These are phyloP conservation scores for Caranx melampygus DNA, from an alignment of 2,113 vertebrate genomes.

Conservation along the genomic window DNA sequence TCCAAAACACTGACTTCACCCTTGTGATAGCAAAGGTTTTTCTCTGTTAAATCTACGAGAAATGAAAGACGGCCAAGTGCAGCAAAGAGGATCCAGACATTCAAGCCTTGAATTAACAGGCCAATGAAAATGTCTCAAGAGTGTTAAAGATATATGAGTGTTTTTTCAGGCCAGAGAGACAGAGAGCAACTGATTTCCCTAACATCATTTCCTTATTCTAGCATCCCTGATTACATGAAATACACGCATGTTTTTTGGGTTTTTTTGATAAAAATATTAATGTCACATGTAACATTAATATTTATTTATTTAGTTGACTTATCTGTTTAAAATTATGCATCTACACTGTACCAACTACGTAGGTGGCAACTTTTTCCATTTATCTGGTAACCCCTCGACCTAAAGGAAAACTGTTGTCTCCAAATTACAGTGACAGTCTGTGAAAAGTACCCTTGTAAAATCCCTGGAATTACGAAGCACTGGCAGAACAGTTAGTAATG, in stretches of 20 bases:
- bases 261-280: too few species aligned
- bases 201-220: too few species aligned
- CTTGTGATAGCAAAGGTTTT: slow-evolving; percentile 7
- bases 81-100: slow-evolving; percentile 7
- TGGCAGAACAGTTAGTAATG: slow-evolving; percentile 14
- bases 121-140: neutral
- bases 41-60: neutral
- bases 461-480: neutral
- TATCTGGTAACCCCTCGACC: neutral
- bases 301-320: too few species aligned
- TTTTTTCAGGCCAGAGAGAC: neutral
- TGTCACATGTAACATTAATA: too few species aligned
- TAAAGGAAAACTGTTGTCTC: neutral
- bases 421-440: slow-evolving; percentile 14
- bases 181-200: neutral
- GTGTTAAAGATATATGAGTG: neutral
- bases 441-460: slow-evolving; percentile 15
- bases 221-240: neutral
- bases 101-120: slow-evolving; percentile 13
- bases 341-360: neutral
- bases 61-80: slow-evolving; percentile 17
- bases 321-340: too few species aligned
- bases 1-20: slow-evolving; percentile 20
- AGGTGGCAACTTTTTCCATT: slow-evolving; percentile 10
- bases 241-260: neutral